Evolutionary conservation across 2,888 invertebrate genomes (phyloP).

Genomic region (Odontocolon sp.): DNA sequence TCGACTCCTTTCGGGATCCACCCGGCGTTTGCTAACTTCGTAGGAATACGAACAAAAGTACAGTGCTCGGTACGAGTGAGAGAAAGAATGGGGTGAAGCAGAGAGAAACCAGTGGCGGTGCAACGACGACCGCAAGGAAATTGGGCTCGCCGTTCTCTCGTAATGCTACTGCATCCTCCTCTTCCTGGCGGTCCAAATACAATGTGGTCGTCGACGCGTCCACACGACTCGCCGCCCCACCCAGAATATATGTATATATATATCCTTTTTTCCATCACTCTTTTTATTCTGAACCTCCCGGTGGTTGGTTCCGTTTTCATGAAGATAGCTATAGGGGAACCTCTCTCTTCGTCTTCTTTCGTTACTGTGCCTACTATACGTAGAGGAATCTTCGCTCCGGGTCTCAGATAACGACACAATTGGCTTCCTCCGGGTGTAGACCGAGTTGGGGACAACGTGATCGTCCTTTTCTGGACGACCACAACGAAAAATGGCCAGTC

Average conservation of each 20-base stretch:
- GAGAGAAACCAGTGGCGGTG: slow-evolving; percentile 2
- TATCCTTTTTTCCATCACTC: slow-evolving; percentile 55
- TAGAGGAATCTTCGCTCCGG: slow-evolving; percentile 39
- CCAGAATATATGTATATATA: slow-evolving; percentile 6
- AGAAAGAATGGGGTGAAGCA: slow-evolving; percentile 8
- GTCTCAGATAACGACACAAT: slow-evolving; percentile 52
- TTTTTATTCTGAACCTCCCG: slow-evolving; percentile 71
- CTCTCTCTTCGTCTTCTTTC: slow-evolving; percentile 25
- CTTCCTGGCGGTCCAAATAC: slow-evolving; percentile 42
- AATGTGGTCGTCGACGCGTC: slow-evolving; percentile 56
- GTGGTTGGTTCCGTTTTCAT: slow-evolving; percentile 47
- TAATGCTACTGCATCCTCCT: slow-evolving; percentile 46
- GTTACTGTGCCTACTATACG: slow-evolving; percentile 28
- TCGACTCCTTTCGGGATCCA: slow-evolving; percentile 17
- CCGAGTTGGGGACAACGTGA: slow-evolving; percentile 26
- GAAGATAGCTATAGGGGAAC: slow-evolving; percentile 32
- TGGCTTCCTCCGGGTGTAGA: slow-evolving; percentile 50
- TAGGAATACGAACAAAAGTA: slow-evolving; percentile 59
- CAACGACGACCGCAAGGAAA: slow-evolving; percentile 44
- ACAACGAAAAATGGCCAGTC: neutral
- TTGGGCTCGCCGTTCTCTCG: slow-evolving; percentile 47
- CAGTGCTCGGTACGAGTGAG: slow-evolving; percentile 22
- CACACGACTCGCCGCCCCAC: slow-evolving; percentile 40
- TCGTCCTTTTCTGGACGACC: slow-evolving; percentile 42
- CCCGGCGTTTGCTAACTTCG: slow-evolving; percentile 56